phyloP scores from a whole-genome alignment of 2,888 invertebrate genomes.

The Amphipyra tragopoginis region DNA sequence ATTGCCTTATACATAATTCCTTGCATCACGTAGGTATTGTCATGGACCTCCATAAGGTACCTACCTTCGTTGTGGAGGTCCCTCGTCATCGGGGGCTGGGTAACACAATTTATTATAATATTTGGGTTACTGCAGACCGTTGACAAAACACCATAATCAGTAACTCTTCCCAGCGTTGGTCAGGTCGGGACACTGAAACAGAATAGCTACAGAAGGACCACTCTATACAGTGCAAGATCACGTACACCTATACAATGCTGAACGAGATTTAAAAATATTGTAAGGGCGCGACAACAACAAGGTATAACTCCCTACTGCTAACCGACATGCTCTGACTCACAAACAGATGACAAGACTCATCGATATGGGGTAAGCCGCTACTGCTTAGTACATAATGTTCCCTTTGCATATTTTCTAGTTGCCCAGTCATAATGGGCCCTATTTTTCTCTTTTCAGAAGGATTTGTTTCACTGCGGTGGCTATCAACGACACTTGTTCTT shows the following conservation, averaged over 20 bases:
- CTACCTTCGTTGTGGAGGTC: background rate
- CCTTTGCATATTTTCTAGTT: no score
- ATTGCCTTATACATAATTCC: background rate
- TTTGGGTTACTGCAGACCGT: constrained; percentile 30
- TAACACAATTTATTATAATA: constrained; percentile 34
- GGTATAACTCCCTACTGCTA: no score
- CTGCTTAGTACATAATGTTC: no score
- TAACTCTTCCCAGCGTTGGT: constrained; percentile 17
- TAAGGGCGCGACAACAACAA: no score
- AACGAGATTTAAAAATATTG: no score
- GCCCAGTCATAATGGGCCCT: no score
- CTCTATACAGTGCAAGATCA: background rate
- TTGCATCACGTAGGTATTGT: constrained; percentile 2
- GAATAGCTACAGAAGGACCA: constrained; percentile 14
- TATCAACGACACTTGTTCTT: no score
- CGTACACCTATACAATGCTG: background rate
- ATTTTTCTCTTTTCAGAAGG: no score
- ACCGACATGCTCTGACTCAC: no score
- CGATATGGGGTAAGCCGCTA: no score
- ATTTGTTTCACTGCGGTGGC: no score
- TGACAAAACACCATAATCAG: constrained; percentile 27
- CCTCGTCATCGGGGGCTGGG: background rate
- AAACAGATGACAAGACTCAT: no score
- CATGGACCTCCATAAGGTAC: background rate
- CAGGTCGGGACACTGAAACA: background rate